Evolutionary conservation across 1,140 invertebrate species (phyloP), one percentile per base, ranked within the genome.

Genomic region (Hirudo medicinalis): DNA sequence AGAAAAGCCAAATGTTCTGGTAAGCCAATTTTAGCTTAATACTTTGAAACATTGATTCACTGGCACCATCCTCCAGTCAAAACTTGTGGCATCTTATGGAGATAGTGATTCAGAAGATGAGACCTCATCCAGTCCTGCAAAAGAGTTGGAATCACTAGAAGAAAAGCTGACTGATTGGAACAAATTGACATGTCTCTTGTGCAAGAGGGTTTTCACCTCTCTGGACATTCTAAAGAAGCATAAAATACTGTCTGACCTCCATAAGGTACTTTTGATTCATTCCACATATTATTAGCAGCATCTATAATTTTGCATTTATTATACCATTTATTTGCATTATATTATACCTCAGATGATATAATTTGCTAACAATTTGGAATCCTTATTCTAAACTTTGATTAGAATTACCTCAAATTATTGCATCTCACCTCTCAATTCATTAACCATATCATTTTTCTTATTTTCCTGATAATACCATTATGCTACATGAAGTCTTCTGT

Each of bases 131-230:
- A 74, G 74, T 3, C 27, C 40, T 17, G 60, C 79, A 3, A 25
- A 54, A 13, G 69, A 36, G 29, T 25, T 49, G 69, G 25, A 27
- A 36, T 36, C 69, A 9, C 22, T 70, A 17, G 87, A 83, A 82
- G 83, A 76, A 25, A 81, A 87, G 60, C 84, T 88, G 54, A 86
- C 92, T 17, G 94, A 99, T 81, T 91, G 89, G 86, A 83, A 83
- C 2, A 97, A 95, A 81, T 79, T 97, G 22, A 92, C 94, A 0
- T 99, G 96, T 82, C 83, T 97, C 5, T 82, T 99, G 0, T 99
- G 96, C 80, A 97, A 97, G 81, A 84, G 96, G 71, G 90, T 92
- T 78, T 96, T 99, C 78, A 88, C 90, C 32, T 93, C 89, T 54
- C 87, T 87, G 73, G 94, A 98, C 73, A 89, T 89, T 0, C 84